phyloP scores from a whole-genome alignment of 2,888 invertebrate genomes.

The Trichogramma dendrolimi region DNA sequence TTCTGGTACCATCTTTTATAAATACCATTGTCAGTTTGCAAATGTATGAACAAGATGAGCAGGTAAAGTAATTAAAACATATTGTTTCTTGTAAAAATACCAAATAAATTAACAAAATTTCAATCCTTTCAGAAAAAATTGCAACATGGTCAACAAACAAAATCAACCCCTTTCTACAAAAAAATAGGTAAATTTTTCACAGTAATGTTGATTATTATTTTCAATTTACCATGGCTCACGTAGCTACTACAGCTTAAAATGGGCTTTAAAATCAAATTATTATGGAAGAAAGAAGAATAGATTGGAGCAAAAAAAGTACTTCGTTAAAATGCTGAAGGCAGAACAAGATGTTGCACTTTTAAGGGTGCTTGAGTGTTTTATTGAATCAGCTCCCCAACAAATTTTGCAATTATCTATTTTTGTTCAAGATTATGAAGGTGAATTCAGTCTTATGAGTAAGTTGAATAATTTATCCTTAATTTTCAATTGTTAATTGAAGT shows the following conservation, averaged over 20 bases:
- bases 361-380: conserved; percentile 73
- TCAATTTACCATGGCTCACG: conserved; percentile 72
- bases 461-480: background rate
- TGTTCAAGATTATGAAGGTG: conserved; percentile 57
- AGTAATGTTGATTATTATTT: conserved; percentile 52
- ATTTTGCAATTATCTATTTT: conserved; percentile 71
- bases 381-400: conserved; percentile 78
- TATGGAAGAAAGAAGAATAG: conserved; percentile 60
- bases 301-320: conserved; percentile 63
- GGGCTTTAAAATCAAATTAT: conserved; percentile 64
- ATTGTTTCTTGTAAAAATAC: background rate
- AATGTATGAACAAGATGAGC: conserved; percentile 57
- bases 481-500: conserved; percentile 3
- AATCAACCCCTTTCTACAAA: conserved; percentile 24
- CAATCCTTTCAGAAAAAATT: conserved; percentile 31
- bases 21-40: conserved; percentile 70
- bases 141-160: conserved; percentile 10
- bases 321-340: conserved; percentile 71
- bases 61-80: conserved; percentile 35
- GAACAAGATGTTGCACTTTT: conserved; percentile 76
- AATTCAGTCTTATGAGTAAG: conserved; percentile 55
- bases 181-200: conserved; percentile 23
- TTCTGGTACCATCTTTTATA: conserved; percentile 70
- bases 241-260: conserved; percentile 60
- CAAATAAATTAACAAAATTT: background rate